A percentile compares a stretch with the other conserved stretches of the same genome.
These are phyloP conservation scores for Actenoides hombroni DNA, from an alignment of 2,113 vertebrate genomes.

Conservation along the genomic window DNA sequence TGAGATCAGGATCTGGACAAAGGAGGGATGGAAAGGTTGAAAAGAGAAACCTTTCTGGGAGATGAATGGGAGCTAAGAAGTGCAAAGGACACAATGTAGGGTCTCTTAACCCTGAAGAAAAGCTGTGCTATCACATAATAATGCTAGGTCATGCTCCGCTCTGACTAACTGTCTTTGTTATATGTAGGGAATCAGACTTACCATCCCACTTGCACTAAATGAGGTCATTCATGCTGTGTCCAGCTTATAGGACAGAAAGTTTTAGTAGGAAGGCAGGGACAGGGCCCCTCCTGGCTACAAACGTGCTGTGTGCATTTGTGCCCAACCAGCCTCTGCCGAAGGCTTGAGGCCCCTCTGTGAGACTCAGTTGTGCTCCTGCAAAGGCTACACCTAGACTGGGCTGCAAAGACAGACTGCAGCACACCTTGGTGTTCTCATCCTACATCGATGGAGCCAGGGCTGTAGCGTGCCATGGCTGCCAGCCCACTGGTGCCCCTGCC, in stretches of 20 bases:
- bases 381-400: background rate
- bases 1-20: background rate
- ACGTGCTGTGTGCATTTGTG: background rate
- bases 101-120: background rate
- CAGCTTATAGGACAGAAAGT: background rate
- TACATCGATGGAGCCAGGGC: fast-evolving
- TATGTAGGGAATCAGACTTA: background rate
- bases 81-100: background rate
- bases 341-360: background rate
- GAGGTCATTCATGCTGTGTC: background rate
- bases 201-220: background rate
- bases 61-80: background rate
- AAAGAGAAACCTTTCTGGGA: background rate
- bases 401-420: background rate
- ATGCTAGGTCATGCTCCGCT: background rate
- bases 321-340: background rate
- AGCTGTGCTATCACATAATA: background rate
- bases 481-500: background rate
- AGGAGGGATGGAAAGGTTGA: background rate
- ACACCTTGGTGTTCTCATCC: background rate
- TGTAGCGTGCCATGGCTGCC: background rate
- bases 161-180: background rate
- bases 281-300: background rate
- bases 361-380: background rate
- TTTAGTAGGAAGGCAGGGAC: background rate